Evolutionary conservation across 37 sponge, comb jelly and placozoan species (phyloP), one percentile per base, ranked within the genome.

Genomic region (Cliona cf. orientalis): DNA sequence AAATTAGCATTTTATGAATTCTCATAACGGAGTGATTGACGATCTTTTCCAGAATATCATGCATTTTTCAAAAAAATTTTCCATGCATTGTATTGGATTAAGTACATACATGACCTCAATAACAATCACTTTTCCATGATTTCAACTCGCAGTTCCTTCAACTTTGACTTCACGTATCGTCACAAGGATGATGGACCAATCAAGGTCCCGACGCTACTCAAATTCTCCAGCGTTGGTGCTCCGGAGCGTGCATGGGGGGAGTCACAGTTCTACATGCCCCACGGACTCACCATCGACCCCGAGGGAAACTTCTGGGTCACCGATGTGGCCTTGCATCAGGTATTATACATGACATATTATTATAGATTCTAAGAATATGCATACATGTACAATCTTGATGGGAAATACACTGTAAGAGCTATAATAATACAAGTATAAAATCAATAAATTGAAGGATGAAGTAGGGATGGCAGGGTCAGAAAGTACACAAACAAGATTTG

Each of bases 251-350:
- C 71, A 17, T 93, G 85, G 91, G 94, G 94, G 21, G 64, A 23
- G 56, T 58, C 49, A 12, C 21, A 72, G 32, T 98, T 98, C 80
- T 95, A 93, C 69, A 59, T 98, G 68, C 98, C 98, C 23, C 98
- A 98, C 59, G 95, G 98, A 1, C 74, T 98, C 14, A 90, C 86
- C 32, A 70, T 98, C 28, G 98, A 98, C 72, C 36, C 56, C 42
- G 39, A 70, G 45, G 91, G 87, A 17, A 85, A 85, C 58, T 78
- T 88, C 56, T 98, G 91, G 94, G 74, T 98, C 53, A 98, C 98
- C 39, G 98, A 98, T 42, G 94, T 93, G 1, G 98, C 94, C 26
- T 60, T 92, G 74, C 98, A 98, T 55, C 98, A 98, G 70, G 89
- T 93, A 22, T 1, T n/a, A n/a, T n/a, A n/a, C n/a, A n/a, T n/a